A percentile compares a stretch with the other conserved stretches of the same genome.
Evolutionary conservation across 2,113 vertebrate species (phyloP).

Genomic region (Sisor rabdophorus): DNA sequence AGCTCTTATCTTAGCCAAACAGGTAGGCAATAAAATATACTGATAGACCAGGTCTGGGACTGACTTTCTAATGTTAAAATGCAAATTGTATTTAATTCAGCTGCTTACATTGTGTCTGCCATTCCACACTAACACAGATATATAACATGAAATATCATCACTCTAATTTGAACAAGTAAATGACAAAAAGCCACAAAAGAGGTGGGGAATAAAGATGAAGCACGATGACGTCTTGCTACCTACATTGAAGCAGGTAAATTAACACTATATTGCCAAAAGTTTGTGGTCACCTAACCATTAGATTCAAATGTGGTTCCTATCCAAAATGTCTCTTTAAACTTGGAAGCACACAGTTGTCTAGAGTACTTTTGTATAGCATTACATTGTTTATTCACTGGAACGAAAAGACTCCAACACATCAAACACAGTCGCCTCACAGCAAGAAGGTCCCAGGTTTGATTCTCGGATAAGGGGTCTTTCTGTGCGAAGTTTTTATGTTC

Average conservation of each 20-base stretch:
- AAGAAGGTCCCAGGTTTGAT: too few species aligned
- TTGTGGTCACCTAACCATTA: too few species aligned
- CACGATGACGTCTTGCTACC: background rate
- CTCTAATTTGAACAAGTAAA: background rate
- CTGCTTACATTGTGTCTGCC: background rate
- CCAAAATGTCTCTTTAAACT: too few species aligned
- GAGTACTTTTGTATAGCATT: too few species aligned
- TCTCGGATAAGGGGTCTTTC: too few species aligned
- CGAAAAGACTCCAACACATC: too few species aligned
- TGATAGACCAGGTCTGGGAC: background rate
- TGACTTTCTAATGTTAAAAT: conserved; percentile 11
- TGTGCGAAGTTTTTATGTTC: too few species aligned
- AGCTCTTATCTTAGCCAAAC: conserved; percentile 23
- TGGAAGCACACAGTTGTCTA: too few species aligned
- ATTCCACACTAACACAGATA: background rate
- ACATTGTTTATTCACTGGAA: too few species aligned
- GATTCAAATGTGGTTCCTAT: too few species aligned
- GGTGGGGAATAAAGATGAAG: background rate
- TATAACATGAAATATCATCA: background rate
- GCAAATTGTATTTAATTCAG: background rate
- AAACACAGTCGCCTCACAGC: too few species aligned
- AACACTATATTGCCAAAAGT: too few species aligned
- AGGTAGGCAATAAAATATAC: conserved; percentile 25
- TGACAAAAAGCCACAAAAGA: conserved; percentile 1
- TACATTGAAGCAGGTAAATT: conserved; percentile 13